These are phyloP conservation scores for Cydia pomonella DNA, from an alignment of 1,140 invertebrate genomes.

Conservation along the genomic window DNA sequence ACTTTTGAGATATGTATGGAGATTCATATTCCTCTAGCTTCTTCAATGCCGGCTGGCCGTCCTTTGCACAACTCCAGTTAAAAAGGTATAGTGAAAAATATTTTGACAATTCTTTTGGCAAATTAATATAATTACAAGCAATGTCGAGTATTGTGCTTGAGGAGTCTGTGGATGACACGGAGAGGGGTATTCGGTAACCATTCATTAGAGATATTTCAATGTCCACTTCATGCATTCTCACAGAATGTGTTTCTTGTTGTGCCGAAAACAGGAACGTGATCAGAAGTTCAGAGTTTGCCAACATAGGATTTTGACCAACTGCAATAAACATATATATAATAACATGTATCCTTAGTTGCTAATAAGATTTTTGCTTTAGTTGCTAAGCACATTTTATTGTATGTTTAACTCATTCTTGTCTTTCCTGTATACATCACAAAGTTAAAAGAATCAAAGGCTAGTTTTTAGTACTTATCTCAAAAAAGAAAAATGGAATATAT, in stretches of 20 bases:
- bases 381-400: too few species aligned
- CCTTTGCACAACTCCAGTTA: conserved; percentile 86
- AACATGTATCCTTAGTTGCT: background rate
- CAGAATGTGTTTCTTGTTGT: conserved; percentile 92
- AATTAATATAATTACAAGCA: conserved; percentile 87
- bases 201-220: conserved; percentile 93
- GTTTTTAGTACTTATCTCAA: too few species aligned
- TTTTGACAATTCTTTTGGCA: conserved; percentile 88
- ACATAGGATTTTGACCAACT: conserved; percentile 92
- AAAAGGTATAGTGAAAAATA: conserved; percentile 96
- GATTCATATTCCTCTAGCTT: conserved; percentile 98
- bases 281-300: conserved; percentile 90
- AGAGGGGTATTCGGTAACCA: conserved; percentile 91
- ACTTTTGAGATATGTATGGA: conserved; percentile 93
- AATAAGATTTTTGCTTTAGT: too few species aligned
- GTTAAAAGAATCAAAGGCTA: too few species aligned
- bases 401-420: too few species aligned
- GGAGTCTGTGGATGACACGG: conserved; percentile 89
- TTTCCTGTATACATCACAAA: too few species aligned
- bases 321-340: conserved; percentile 73
- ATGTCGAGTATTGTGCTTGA: conserved; percentile 91
- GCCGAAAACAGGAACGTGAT: conserved; percentile 94
- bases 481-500: too few species aligned
- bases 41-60: conserved; percentile 88
- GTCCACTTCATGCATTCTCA: conserved; percentile 86